Evolutionary conservation across 2,113 vertebrate species (phyloP), one percentile per base, ranked within the genome.

Genomic region (Azemiops feae): DNA sequence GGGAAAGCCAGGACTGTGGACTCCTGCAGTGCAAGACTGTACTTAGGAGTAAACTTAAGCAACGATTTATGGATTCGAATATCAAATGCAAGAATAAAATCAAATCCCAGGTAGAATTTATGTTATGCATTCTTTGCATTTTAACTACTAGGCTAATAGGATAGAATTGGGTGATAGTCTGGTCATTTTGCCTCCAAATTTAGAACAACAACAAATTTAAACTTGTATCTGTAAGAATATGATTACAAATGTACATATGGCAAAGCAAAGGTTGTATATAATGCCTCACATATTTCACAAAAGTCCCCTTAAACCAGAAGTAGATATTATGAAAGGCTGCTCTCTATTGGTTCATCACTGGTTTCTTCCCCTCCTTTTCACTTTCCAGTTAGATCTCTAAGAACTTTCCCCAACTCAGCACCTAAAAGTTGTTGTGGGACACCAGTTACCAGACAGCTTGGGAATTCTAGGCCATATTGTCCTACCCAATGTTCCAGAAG

Each of bases 41-140:
- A 58, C 74, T 90, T 52, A 94, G 39, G 5, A 94, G 58, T 91
- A 93, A 96, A 91, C 74, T 93, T 9, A 93, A 85, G 54, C 16
- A 16, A 85, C 64, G 34, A 64, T 85, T 57, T 86, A 11, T 89
- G n/a, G 54, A 57, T 88, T 47, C 91, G 91, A 54, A 94, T 92
- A 89, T 92, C 94, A 92, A 94, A 93, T 94, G 87, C 90, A 94
- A 50, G 34, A 93, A 93, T 57, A 94, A 96, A 95, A 60, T 91
- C 89, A 86, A 90, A 58, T 53, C 45, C 22, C n/a, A 86, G 54
- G 90, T 53, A 53, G 39, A 55, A 85, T 91, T 86, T 0, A 0
- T 54, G 93, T 95, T 93, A 92, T 95, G 69, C 88, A 95, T 69
- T 86, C 89, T 89, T 50, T 39, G 54, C 39, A 54, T 86, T 86